phyloP scores from a whole-genome alignment of 2,888 invertebrate genomes.

The Patella depressa region DNA sequence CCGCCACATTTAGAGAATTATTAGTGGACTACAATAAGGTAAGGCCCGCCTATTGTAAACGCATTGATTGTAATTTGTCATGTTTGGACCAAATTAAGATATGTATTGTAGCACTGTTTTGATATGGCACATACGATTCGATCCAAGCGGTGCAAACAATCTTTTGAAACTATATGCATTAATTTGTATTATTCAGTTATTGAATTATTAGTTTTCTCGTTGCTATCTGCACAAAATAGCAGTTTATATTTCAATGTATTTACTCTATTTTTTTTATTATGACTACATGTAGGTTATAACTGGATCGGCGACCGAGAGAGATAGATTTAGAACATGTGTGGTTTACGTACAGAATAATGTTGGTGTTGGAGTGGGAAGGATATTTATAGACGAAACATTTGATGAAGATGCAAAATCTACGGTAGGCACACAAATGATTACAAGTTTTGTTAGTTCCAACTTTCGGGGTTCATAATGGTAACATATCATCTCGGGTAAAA shows the following conservation, averaged over 20 bases:
- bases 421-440: slow-evolving; percentile 24
- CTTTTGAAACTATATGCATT: no score
- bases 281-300: slow-evolving; percentile 57
- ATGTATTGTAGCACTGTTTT: no score
- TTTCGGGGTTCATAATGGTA: no score
- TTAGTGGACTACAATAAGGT: slow-evolving; percentile 81
- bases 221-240: no score
- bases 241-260: no score
- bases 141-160: no score
- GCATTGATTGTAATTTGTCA: no score
- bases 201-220: no score
- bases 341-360: slow-evolving; percentile 86
- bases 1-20: slow-evolving; percentile 86
- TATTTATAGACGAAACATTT: slow-evolving; percentile 90
- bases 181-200: no score
- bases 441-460: neutral
- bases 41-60: neutral
- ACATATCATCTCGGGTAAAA: no score
- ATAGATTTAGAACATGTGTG: slow-evolving; percentile 92
- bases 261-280: neutral
- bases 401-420: slow-evolving; percentile 85
- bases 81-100: no score
- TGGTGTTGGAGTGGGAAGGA: slow-evolving; percentile 90
- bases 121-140: no score
- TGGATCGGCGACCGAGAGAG: slow-evolving; percentile 76